Base-by-base conservation (phyloP, 2,113 vertebrate species). In the Cinclus cinclus region DNA sequence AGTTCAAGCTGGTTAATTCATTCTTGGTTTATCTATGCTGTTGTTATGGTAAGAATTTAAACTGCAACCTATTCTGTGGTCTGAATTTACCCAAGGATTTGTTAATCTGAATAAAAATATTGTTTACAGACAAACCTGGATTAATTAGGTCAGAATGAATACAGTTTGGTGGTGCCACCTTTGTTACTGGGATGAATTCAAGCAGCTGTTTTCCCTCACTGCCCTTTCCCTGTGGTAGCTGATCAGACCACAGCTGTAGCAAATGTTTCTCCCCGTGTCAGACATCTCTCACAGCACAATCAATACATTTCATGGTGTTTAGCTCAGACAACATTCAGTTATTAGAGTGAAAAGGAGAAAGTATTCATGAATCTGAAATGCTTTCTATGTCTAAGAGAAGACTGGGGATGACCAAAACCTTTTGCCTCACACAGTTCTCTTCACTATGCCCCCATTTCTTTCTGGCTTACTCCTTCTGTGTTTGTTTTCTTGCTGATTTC, bases 321-420 rank as follows among this genome's bases (percentile, higher is more conserved):
- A 92, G 44, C 90, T 96, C 65, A 94, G 59, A 96, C 37, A 94
- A 65, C 64, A 74, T 74, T 94, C 70, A 41, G 47, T 86, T 94
- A 93, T 97, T 84, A 88, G 9, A 41, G 37, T 86, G 83, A 89
- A 92, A 85, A 69, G 13, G 58, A 83, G 30, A 69, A 92, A 79
- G 39, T 28, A 50, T 81, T 62, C 59, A 60, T 5, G 15, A 83
- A 81, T 67, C 39, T 70, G 44, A 90, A 90, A 81, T 53, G 15
- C 12, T 53, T 83, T 92, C 62, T 82, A 2, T 52, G 17, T 56
- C 47, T 68, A 67, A 63, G 35, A 89, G 50, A 89, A 91, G 25
- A 69, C 62, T 63, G 15, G 27, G 68, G 24, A 47, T 28, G 37
- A 46, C 30, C 11, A 56, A 95, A 91, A 60, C n/a, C 24, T 87